Evolutionary conservation across 2,113 vertebrate genomes (phyloP).

Genomic region (Onychostruthus taczanowskii): DNA sequence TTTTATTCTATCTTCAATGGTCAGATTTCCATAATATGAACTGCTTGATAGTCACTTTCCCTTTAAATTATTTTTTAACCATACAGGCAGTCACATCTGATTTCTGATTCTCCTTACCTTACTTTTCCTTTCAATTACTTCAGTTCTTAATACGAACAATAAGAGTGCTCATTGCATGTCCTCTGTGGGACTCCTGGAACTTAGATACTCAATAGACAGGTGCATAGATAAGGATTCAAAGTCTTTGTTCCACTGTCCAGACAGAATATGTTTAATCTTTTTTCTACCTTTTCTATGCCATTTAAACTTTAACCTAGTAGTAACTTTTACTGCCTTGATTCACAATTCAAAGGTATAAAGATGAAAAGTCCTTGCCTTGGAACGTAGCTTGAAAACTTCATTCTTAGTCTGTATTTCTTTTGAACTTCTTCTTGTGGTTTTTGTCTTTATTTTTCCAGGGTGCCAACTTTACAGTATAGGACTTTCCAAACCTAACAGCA

Average conservation of each 20-base stretch:
- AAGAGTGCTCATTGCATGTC: conserved; percentile 67
- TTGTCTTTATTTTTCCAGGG: conserved; percentile 75
- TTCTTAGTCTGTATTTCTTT: conserved; percentile 75
- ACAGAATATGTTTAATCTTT: conserved; percentile 79
- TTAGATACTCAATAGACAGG: conserved; percentile 74
- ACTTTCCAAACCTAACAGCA: conserved; percentile 64
- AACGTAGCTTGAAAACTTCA: conserved; percentile 80
- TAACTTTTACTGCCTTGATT: conserved; percentile 82
- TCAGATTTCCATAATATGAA: conserved; percentile 79
- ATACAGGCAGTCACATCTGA: conserved; percentile 71
- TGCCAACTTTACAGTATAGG: conserved; percentile 69
- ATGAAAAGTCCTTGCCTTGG: conserved; percentile 79
- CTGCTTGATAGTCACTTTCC: conserved; percentile 76
- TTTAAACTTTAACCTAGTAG: conserved; percentile 86
- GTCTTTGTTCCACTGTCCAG: conserved; percentile 80
- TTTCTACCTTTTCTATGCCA: conserved; percentile 78
- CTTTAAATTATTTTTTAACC: conserved; percentile 81
- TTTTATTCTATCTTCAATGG: conserved; percentile 70
- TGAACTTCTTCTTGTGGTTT: conserved; percentile 78
- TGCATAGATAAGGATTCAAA: conserved; percentile 75
- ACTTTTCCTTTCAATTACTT: conserved; percentile 84
- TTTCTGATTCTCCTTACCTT: conserved; percentile 73
- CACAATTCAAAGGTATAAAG: conserved; percentile 77
- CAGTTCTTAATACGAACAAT: conserved; percentile 79
- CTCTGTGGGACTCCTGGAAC: conserved; percentile 72